Base-by-base conservation (phyloP, 2,888 invertebrate species). In the Lasioglossum calceatum region DNA sequence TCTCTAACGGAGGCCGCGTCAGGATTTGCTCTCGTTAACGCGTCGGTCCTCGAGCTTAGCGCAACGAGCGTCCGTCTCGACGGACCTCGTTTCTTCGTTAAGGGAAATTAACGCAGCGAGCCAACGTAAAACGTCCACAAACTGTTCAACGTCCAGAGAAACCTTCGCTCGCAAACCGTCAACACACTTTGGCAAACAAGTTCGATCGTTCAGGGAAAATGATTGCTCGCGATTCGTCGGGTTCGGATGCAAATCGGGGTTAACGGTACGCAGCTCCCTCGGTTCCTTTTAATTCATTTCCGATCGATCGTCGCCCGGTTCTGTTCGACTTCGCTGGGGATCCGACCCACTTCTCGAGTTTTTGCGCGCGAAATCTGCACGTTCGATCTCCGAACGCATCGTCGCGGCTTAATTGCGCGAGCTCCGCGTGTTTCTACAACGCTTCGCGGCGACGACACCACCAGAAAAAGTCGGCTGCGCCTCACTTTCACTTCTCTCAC, bases 281-380 rank as follows among this genome's bases (percentile, higher is more conserved):
- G 12, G 36, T n/a, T n/a, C 23, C 36, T 16, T 36, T 7, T 36
- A 44, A 50, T 79, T 79, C n/a, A 50, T 64, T 79, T 64, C 54
- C 42, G 4, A 72, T 84, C 76, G 50, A 83, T 72, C 61, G 47
- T 23, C 67, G 36, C 50, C 27, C 42, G n/a, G n/a, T 5, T 32
- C n/a, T 16, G 19, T 14, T 3, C 44, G 54, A 7, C 27, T n/a
- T 42, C 78, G 85, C 14, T 44, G 44, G 44, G 14, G 44, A 44
- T 44, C 44, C 82, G 90, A 92, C 90, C 91, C 88, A 90, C 90
- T 92, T 92, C 82, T 54, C 54, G 80, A 84, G 86, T 90, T 91
- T 90, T 87, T 87, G 80, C 72, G 50, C 81, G 80, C 54, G 88
- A 81, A 89, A 92, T 91, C 89, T 87, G 72, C 86, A 77, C 81